Evolutionary conservation across 2,113 vertebrate genomes (phyloP).

Genomic region (Oxygymnocypris stewartii): DNA sequence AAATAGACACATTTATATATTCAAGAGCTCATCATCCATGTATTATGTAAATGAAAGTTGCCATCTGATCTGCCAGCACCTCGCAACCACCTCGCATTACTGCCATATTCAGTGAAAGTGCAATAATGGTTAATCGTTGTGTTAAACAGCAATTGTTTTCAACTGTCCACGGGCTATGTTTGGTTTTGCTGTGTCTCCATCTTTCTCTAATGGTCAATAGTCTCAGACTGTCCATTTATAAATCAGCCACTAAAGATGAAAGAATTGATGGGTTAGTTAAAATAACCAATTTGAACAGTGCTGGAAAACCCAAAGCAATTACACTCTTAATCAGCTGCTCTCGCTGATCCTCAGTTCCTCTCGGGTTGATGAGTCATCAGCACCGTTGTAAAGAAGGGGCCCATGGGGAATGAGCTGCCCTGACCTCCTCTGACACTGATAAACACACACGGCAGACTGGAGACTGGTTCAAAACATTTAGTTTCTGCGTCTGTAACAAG

Average conservation of each 20-base stretch:
- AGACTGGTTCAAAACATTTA: conserved; percentile 10
- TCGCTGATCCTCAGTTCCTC: conserved; percentile 22
- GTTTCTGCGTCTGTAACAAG: neutral
- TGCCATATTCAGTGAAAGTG: conserved; percentile 17
- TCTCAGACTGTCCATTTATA: conserved; percentile 4
- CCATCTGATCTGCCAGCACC: conserved; percentile 11
- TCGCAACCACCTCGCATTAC: neutral
- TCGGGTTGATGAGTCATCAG: conserved; percentile 38
- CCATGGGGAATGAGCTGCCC: neutral
- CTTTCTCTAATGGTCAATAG: conserved; percentile 5
- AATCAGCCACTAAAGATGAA: conserved; percentile 29
- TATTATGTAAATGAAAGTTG: conserved; percentile 31
- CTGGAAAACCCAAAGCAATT: conserved; percentile 41
- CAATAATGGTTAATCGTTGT: conserved; percentile 8
- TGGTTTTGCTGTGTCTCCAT: conserved; percentile 6
- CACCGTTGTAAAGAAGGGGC: neutral
- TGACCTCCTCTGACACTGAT: conserved; percentile 17
- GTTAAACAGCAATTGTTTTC: conserved; percentile 6
- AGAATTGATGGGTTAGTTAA: conserved; percentile 33
- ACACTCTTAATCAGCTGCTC: conserved; percentile 26
- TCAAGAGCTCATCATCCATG: conserved; percentile 38
- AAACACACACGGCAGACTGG: conserved; percentile 12
- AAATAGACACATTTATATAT: conserved; percentile 21
- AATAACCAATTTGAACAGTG: conserved; percentile 29
- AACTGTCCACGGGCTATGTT: neutral